Evolutionary conservation across 2,888 invertebrate genomes (phyloP).

Genomic region (Euclidia mi): DNA sequence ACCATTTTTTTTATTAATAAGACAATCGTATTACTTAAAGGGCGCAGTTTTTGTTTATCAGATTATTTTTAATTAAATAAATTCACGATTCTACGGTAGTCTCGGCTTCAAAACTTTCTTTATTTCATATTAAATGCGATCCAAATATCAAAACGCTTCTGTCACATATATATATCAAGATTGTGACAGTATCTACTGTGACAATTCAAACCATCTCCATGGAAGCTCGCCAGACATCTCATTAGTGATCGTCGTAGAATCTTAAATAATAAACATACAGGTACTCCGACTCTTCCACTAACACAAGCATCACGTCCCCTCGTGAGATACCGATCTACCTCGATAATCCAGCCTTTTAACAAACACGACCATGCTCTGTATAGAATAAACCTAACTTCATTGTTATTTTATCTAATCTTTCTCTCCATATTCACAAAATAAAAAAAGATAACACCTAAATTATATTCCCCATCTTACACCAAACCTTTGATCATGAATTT

Average conservation of each 20-base stretch:
- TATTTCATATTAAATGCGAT: no score
- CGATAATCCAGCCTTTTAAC: constrained; percentile 1
- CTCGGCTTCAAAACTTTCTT: no score
- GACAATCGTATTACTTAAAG: no score
- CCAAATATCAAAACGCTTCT: no score
- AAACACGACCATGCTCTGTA: background rate
- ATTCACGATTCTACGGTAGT: no score
- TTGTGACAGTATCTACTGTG: no score
- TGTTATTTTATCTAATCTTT: background rate
- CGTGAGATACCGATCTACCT: constrained; percentile 6
- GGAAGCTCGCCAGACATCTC: background rate
- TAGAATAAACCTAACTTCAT: background rate
- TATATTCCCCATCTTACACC: constrained; percentile 1
- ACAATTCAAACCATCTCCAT: no score
- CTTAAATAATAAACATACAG: constrained; percentile 10
- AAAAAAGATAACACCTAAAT: background rate
- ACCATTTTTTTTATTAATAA: no score
- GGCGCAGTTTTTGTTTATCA: no score
- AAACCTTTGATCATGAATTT: constrained; percentile 6
- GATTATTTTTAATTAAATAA: no score
- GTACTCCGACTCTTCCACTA: background rate
- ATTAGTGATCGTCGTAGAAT: background rate
- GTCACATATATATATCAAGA: no score
- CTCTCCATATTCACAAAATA: background rate
- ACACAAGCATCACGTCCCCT: background rate